Evolutionary conservation across 2,797 vertebrate genomes (phyloP).

Genomic region (Urocyon cinereoargenteus): DNA sequence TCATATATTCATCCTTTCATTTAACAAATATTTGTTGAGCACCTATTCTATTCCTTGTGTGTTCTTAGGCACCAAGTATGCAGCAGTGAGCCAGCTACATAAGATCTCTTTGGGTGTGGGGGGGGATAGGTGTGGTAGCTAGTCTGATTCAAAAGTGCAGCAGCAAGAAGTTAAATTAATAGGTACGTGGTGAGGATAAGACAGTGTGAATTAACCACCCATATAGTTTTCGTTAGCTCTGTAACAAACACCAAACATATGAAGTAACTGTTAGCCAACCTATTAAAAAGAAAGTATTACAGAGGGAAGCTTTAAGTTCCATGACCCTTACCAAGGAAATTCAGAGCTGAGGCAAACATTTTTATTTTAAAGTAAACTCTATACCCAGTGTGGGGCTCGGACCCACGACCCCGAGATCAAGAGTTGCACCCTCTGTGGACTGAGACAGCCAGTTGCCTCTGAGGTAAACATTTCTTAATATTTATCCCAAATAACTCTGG

Average conservation of each 20-base stretch:
- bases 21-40: background rate
- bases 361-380: background rate
- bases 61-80: background rate
- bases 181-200: background rate
- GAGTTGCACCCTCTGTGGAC: background rate
- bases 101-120: background rate
- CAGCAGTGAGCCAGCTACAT: background rate
- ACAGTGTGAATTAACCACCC: background rate
- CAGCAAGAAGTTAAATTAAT: conserved; percentile 8
- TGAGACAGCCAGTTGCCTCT: background rate
- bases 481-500: conserved; percentile 5
- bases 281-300: background rate
- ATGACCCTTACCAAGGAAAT: conserved; percentile 35
- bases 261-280: background rate
- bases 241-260: background rate
- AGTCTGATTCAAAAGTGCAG: background rate
- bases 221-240: background rate
- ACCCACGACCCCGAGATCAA: background rate
- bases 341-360: background rate
- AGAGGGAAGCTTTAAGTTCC: background rate
- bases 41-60: background rate
- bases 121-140: background rate
- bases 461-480: background rate
- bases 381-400: background rate
- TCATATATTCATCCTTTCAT: background rate